Conservation (phyloP, 2,797 vertebrate genomes). For the Chromobotia macracanthus region DNA sequence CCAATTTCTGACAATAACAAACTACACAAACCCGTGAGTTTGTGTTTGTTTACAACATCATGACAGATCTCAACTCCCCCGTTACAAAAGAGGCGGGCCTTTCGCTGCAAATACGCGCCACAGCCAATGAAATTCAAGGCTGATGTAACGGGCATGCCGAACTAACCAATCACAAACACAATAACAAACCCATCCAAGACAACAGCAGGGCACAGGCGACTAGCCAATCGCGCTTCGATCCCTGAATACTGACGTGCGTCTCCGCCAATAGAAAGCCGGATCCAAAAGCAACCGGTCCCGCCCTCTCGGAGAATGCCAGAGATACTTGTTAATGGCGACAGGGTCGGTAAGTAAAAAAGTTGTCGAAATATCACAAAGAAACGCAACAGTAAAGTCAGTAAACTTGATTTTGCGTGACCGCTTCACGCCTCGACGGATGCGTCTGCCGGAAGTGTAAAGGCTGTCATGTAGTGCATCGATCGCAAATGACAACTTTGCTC, state of each 20-base stretch:
- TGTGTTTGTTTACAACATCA: slow-evolving; percentile 22
- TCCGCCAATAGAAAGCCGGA: slow-evolving; percentile 71
- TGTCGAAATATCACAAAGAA: slow-evolving; percentile 69
- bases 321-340: slow-evolving; percentile 94
- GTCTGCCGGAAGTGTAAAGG: slow-evolving; percentile 32
- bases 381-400: slow-evolving; percentile 68
- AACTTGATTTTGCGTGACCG: slow-evolving; percentile 15
- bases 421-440: background rate
- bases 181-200: slow-evolving; percentile 72
- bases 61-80: slow-evolving; percentile 60
- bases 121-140: slow-evolving; percentile 74
- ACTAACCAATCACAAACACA: slow-evolving; percentile 73
- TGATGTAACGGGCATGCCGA: slow-evolving; percentile 71
- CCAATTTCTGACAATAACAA: no score
- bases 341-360: slow-evolving; percentile 92
- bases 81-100: slow-evolving; percentile 64
- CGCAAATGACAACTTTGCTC: slow-evolving; percentile 64
- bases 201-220: slow-evolving; percentile 3
- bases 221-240: slow-evolving; percentile 69
- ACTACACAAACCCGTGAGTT: background rate
- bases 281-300: slow-evolving; percentile 62
- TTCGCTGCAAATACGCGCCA: background rate
- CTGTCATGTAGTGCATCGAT: slow-evolving; percentile 69
- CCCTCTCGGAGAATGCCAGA: slow-evolving; percentile 75
- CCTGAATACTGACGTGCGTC: slow-evolving; percentile 48